These are phyloP conservation scores for Synodontis membranacea DNA, from an alignment of 2,113 vertebrate genomes.

Conservation along the genomic window DNA sequence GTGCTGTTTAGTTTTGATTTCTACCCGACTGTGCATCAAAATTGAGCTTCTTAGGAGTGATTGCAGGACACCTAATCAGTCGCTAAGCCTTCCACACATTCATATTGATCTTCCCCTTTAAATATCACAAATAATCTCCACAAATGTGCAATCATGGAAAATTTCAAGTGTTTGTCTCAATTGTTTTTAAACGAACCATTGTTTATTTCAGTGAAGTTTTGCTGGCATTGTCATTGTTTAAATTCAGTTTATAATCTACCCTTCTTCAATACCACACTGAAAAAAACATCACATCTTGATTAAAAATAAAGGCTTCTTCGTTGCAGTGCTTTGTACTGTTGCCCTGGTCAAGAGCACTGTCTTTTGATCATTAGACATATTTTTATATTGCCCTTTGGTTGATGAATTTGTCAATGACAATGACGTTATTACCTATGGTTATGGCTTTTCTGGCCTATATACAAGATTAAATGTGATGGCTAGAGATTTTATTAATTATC, in stretches of 20 bases:
- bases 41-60: slow-evolving; percentile 19
- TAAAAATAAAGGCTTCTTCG: slow-evolving; percentile 25
- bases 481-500: no score
- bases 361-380: slow-evolving; percentile 3
- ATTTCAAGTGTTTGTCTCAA: not conserved
- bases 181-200: not conserved
- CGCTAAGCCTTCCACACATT: slow-evolving; percentile 3
- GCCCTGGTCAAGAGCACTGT: slow-evolving; percentile 28
- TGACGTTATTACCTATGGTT: not conserved
- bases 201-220: not conserved
- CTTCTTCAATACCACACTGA: not conserved
- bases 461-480: no score
- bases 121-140: slow-evolving; percentile 11
- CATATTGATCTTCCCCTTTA: not conserved
- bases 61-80: slow-evolving; percentile 28
- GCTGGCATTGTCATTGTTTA: not conserved
- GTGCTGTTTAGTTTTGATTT: slow-evolving; percentile 17
- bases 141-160: not conserved
- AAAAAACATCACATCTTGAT: not conserved
- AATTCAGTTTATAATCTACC: slow-evolving; percentile 4
- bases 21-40: not conserved
- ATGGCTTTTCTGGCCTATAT: not conserved
- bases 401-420: not conserved
- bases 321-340: slow-evolving; percentile 30
- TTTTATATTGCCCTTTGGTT: not conserved